Percentiles rank a stretch among this genome's conserved stretches.
Conservation (phyloP, 2,797 vertebrate species). For the Amniataba percoides region DNA sequence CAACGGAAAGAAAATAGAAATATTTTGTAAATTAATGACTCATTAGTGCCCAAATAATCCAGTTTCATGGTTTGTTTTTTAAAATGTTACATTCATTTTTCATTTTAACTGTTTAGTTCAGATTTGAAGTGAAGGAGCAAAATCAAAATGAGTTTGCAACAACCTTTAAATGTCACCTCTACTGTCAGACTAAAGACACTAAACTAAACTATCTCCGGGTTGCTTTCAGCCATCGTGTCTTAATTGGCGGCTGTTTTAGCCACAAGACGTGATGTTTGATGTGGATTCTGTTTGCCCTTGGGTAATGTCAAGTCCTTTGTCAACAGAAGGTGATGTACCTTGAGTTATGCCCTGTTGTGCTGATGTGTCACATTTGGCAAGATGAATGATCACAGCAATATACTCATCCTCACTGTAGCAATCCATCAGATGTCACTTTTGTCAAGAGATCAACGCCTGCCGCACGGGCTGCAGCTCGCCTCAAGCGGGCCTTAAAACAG, state of each 20-base stretch:
- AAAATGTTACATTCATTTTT: neutral
- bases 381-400: slow-evolving; percentile 83
- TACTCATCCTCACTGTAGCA: slow-evolving; percentile 77
- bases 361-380: slow-evolving; percentile 79
- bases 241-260: slow-evolving; percentile 48
- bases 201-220: slow-evolving; percentile 7
- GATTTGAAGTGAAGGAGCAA: neutral
- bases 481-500: slow-evolving; percentile 16
- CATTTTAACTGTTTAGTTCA: neutral
- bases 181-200: slow-evolving; percentile 23
- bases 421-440: slow-evolving; percentile 79
- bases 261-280: slow-evolving; percentile 24
- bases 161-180: slow-evolving; percentile 37
- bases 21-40: neutral
- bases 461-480: slow-evolving; percentile 21
- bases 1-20: neutral
- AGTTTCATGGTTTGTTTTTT: neutral
- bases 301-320: slow-evolving; percentile 64
- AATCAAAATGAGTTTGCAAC: slow-evolving; percentile 14
- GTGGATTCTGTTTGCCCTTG: slow-evolving; percentile 55
- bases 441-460: slow-evolving; percentile 48
- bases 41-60: neutral
- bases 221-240: slow-evolving; percentile 28
- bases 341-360: slow-evolving; percentile 80
- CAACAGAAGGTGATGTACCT: slow-evolving; percentile 59